These are phyloP conservation scores for Ramphastos sulfuratus DNA, from an alignment of 2,113 vertebrate species.

Conservation along the genomic window DNA sequence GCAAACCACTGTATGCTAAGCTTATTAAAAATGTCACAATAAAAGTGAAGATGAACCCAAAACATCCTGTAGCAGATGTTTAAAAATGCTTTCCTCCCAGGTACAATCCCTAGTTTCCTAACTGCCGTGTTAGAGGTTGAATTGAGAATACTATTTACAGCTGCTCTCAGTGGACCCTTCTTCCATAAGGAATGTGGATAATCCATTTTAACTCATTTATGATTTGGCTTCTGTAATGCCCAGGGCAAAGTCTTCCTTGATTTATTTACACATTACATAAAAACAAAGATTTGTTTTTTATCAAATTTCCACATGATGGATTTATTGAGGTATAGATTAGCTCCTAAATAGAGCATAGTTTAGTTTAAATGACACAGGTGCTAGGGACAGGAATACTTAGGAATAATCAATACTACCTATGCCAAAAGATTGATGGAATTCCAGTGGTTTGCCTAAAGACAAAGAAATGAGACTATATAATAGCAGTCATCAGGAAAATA, in stretches of 20 bases:
- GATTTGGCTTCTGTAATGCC: not conserved
- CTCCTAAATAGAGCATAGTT: not conserved
- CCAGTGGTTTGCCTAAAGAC: slow-evolving; percentile 40
- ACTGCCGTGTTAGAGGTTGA: not conserved
- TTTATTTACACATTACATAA: not conserved
- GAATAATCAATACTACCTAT: slow-evolving; percentile 48
- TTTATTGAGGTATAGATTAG: not conserved
- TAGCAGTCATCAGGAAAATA: slow-evolving; percentile 37
- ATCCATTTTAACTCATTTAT: not conserved
- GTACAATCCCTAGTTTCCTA: not conserved
- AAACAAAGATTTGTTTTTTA: not conserved
- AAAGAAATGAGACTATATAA: slow-evolving; percentile 11
- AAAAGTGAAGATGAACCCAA: not conserved
- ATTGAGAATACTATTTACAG: not conserved
- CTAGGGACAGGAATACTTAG: not conserved
- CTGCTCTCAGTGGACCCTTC: not conserved
- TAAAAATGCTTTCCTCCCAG: not conserved
- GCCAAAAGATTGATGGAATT: slow-evolving; percentile 54
- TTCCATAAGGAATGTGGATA: not conserved
- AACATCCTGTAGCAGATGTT: not conserved
- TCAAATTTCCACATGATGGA: not conserved
- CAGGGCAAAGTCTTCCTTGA: not conserved
- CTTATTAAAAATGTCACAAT: slow-evolving; percentile 51
- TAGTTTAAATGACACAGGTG: slow-evolving; percentile 2
- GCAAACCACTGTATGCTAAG: slow-evolving; percentile 11